These are phyloP conservation scores for Phrynocephalus forsythii DNA, from an alignment of 2,797 vertebrate species.

Conservation along the genomic window DNA sequence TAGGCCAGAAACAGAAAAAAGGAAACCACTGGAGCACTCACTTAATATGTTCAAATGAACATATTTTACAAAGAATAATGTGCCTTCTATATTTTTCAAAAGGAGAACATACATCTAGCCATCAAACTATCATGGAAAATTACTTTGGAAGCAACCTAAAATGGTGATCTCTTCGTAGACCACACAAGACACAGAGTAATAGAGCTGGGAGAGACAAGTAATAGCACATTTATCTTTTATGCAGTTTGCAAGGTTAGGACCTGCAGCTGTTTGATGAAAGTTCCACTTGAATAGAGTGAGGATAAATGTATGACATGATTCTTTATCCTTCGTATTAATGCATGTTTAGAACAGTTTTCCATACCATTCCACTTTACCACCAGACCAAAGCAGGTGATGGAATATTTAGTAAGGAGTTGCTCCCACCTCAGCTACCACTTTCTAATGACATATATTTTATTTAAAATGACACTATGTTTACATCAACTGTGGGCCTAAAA, in stretches of 20 bases:
- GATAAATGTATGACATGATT: constrained; percentile 57
- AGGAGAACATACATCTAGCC: constrained; percentile 34
- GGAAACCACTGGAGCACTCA: constrained; percentile 29
- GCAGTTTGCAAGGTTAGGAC: constrained; percentile 59
- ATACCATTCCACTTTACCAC: constrained; percentile 42
- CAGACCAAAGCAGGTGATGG: constrained; percentile 39
- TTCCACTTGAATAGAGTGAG: constrained; percentile 60
- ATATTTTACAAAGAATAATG: constrained; percentile 49
- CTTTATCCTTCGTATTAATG: constrained; percentile 51
- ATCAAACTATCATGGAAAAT: constrained; percentile 24
- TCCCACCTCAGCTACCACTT: constrained; percentile 4
- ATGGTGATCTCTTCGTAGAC: constrained; percentile 28
- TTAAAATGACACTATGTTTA: neutral
- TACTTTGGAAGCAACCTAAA: constrained; percentile 43
- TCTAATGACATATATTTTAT: neutral
- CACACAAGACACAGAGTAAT: constrained; percentile 45
- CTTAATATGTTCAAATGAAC: constrained; percentile 54
- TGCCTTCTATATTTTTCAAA: constrained; percentile 34
- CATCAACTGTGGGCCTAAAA: neutral
- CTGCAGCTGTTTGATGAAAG: constrained; percentile 50
- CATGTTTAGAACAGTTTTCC: constrained; percentile 36
- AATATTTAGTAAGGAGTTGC: constrained; percentile 21
- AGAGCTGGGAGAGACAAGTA: constrained; percentile 26
- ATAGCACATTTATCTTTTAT: constrained; percentile 64
- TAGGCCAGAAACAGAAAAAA: constrained; percentile 38